Evolutionary conservation across 2,113 vertebrate genomes (phyloP).

Genomic region (Lophius piscatorius): DNA sequence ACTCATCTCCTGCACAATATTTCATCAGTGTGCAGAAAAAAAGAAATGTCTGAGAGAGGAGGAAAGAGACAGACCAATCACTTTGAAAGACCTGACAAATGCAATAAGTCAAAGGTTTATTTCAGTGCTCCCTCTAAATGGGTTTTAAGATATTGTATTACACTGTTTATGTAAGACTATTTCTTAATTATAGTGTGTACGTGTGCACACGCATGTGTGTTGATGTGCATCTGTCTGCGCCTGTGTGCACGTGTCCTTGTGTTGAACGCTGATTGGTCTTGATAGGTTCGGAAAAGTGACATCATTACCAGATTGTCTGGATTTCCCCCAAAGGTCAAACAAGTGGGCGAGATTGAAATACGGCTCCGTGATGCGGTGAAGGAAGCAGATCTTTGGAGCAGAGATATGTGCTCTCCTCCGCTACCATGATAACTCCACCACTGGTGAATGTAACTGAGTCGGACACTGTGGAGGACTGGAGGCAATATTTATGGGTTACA

Average conservation of each 20-base stretch:
- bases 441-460: constrained; percentile 15
- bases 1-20: constrained; percentile 71
- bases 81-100: constrained; percentile 66
- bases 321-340: constrained; percentile 68
- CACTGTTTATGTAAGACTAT: constrained; percentile 76
- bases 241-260: constrained; percentile 55
- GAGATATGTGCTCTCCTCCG: not conserved
- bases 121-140: constrained; percentile 66
- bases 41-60: constrained; percentile 34
- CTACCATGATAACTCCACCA: constrained; percentile 29
- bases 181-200: constrained; percentile 70
- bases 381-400: constrained; percentile 25
- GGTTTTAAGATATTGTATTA: constrained; percentile 77
- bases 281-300: constrained; percentile 78
- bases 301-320: constrained; percentile 74
- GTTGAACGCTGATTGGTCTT: constrained; percentile 69
- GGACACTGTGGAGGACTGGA: constrained; percentile 13
- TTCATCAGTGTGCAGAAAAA: constrained; percentile 57
- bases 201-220: constrained; percentile 25
- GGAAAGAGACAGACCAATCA: constrained; percentile 59
- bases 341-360: constrained; percentile 53
- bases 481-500: constrained; percentile 8
- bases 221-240: constrained; percentile 37
- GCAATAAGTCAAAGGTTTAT: constrained; percentile 69
- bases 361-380: constrained; percentile 29